Conservation (phyloP, 2,797 vertebrate genomes). For the Coilia nasus region DNA sequence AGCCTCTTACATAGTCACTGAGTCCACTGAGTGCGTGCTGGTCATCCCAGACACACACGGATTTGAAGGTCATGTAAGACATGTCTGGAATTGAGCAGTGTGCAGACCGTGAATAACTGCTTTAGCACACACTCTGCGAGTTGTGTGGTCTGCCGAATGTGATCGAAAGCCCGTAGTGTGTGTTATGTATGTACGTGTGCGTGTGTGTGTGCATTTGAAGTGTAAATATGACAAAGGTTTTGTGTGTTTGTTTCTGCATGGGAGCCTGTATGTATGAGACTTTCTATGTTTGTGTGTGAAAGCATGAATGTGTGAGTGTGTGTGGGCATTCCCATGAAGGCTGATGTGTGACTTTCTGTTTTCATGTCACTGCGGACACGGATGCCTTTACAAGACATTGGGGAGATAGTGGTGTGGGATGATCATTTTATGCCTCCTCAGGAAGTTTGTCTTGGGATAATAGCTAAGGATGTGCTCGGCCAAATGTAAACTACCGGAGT, state of each 20-base stretch:
- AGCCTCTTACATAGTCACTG: conserved; percentile 44
- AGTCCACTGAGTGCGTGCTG: conserved; percentile 32
- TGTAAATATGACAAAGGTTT: background rate
- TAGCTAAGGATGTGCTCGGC: conserved; percentile 23
- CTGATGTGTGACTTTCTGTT: background rate
- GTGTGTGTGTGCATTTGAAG: conserved; percentile 37
- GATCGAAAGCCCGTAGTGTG: conserved; percentile 56
- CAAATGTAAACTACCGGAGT: conserved; percentile 25
- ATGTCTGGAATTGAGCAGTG: conserved; percentile 64
- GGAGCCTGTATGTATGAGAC: background rate
- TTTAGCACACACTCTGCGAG: conserved; percentile 70
- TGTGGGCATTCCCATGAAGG: background rate
- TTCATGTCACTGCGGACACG: conserved; percentile 11
- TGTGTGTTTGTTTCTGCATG: background rate
- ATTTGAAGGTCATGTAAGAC: conserved; percentile 61
- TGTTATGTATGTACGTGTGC: conserved; percentile 38
- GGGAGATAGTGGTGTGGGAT: conserved; percentile 36
- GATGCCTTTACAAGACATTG: background rate
- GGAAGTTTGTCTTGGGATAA: conserved; percentile 56
- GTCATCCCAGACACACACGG: conserved; percentile 36
- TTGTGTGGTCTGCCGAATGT: conserved; percentile 78
- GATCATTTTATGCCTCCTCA: conserved; percentile 56
- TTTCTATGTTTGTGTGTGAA: background rate
- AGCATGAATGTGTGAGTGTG: conserved; percentile 22
- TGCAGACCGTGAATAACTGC: conserved; percentile 74